A percentile compares a stretch with the other conserved stretches of the same genome.
These are phyloP conservation scores for Drosophila algonquin DNA, from an alignment of 2,888 invertebrate species.

Conservation along the genomic window DNA sequence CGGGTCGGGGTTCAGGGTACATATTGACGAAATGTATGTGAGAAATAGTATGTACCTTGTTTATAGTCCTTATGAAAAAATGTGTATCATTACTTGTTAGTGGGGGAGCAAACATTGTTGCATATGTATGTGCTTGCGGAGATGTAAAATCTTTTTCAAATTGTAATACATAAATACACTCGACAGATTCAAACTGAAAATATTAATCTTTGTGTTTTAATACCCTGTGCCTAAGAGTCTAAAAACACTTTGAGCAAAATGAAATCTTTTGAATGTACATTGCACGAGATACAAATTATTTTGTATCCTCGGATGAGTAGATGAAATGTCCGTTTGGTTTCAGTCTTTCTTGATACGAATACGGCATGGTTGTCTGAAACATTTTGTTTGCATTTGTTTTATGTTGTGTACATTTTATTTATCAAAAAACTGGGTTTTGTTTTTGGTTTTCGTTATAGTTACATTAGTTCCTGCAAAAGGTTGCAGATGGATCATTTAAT, in stretches of 20 bases:
- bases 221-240: neutral
- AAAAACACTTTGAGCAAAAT: no score
- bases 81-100: slow-evolving; percentile 56
- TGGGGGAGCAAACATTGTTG: slow-evolving; percentile 44
- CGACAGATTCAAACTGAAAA: slow-evolving; percentile 19
- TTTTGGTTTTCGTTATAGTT: slow-evolving; percentile 48
- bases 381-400: slow-evolving; percentile 29
- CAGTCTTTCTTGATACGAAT: neutral
- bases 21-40: slow-evolving; percentile 10
- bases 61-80: slow-evolving; percentile 44
- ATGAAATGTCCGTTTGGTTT: no score
- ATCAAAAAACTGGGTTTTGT: slow-evolving; percentile 57
- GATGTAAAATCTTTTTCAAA: slow-evolving; percentile 44
- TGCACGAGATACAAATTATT: no score
- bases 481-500: slow-evolving; percentile 31
- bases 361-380: neutral
- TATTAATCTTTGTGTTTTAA: neutral
- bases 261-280: no score
- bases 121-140: slow-evolving; percentile 15
- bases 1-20: slow-evolving; percentile 25
- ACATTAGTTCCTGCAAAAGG: slow-evolving; percentile 44
- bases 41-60: slow-evolving; percentile 29
- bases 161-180: slow-evolving; percentile 35
- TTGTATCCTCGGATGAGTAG: no score
- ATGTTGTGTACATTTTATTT: slow-evolving; percentile 66